phyloP scores from a whole-genome alignment of 2,113 vertebrate species.

The Porphyrio hochstetteri region DNA sequence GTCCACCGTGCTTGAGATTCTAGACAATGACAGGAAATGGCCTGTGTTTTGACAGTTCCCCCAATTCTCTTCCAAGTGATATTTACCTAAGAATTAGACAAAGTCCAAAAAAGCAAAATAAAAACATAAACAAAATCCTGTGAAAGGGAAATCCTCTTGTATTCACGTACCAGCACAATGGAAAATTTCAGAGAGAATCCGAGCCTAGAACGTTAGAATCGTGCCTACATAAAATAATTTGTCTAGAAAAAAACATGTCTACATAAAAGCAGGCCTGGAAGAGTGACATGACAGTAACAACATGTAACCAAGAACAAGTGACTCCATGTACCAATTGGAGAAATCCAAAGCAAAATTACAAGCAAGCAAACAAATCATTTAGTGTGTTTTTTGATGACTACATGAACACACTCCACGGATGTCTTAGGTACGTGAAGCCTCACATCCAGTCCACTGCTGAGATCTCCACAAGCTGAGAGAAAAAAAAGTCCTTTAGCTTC shows the following conservation, averaged over 20 bases:
- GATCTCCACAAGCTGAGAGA: background rate
- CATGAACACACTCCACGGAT: background rate
- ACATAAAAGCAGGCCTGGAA: background rate
- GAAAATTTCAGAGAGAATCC: conserved; percentile 17
- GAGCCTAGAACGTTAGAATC: background rate
- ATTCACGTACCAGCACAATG: background rate
- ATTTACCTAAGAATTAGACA: background rate
- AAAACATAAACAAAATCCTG: conserved; percentile 19
- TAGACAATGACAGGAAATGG: conserved; percentile 43
- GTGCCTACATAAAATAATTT: no score
- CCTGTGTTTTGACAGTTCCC: conserved; percentile 36
- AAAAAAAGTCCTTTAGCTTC: background rate
- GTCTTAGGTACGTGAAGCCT: background rate
- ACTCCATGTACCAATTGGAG: background rate
- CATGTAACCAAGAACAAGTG: background rate
- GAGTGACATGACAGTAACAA: background rate
- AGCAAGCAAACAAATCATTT: background rate
- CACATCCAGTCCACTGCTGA: background rate
- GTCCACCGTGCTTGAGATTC: background rate
- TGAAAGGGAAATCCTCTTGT: conserved; percentile 44
- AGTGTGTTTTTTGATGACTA: background rate
- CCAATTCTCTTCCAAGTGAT: conserved; percentile 29
- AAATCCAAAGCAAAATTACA: background rate
- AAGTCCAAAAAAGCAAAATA: conserved; percentile 29
- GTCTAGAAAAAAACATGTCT: background rate